Evolutionary conservation across 2,797 vertebrate species (phyloP), one percentile per base, ranked within the genome.

Genomic region (Catharus ustulatus): DNA sequence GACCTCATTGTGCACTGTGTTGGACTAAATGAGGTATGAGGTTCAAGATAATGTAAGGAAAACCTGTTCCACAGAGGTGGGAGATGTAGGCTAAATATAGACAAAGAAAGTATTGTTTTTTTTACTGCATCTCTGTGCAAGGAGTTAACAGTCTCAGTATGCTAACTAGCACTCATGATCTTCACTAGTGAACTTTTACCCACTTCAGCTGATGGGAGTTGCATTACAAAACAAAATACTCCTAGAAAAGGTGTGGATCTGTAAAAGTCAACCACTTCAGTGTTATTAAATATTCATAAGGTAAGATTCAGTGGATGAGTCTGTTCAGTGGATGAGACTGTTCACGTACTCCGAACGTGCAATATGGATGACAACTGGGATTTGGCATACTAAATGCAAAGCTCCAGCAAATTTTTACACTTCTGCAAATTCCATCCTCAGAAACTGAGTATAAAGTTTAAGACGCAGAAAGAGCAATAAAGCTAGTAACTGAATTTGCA

Each of bases 241-340:
- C 38, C 38, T n/a, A 80, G 63, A 79, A 90, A 86, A 95, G 55
- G 71, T 66, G 58, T 51, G 63, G 69, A 74, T 83, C 80, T 84
- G 45, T 75, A 88, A 40, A 87, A 91, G 82, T 82, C 90, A 93
- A 38, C 75, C 67, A 89, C 72, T 92, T 90, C 74, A 80, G 34
- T 27, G 6, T 49, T 82, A 94, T 90, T 85, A 93, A 84, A 84
- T 83, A 92, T 95, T 95, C 84, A 93, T 90, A 89, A 89, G 23
- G 54, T 66, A 91, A 90, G 64, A 94, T 40, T 58, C 75, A 87
- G 75, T 32, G n/a, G 68, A 38, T 38, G 38, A 38, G 38, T 38
- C 38, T 38, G 38, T 40, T 58, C 75, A 87, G 75, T 32, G n/a
- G 68, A 85, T 75, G 68, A 96, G 87, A 67, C 64, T 46, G 42